Evolutionary conservation across 2,797 vertebrate genomes (phyloP), one percentile per base, ranked within the genome.

Genomic region (Selene dorsalis): DNA sequence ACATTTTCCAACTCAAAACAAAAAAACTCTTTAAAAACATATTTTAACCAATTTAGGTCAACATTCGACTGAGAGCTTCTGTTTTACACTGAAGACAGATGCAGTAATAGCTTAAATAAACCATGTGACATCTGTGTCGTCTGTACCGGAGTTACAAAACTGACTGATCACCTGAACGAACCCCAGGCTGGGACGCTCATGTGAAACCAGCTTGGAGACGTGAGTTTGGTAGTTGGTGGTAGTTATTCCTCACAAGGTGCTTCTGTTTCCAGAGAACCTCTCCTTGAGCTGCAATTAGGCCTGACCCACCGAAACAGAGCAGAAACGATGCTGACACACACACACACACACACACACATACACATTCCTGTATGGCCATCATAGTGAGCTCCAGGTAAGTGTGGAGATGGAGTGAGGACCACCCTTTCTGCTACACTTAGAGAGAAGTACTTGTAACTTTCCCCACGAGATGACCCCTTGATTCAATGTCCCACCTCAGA

Each of bases 211-310:
- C 17, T 52, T 18, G 6, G 48, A 5, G 28, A 64, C 55, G 69
- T 41, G 55, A 63, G 48, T 18, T n/a, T 38, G 76, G 52, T 45
- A n/a, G n/a, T 87, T 73, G 72, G 60, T 67, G 79, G 58, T 69
- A 66, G 55, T 71, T 80, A 83, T 83, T 89, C 75, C 81, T 80
- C 77, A 67, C 61, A 52, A 59, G 62, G 82, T 77, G 47, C 32
- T 70, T 80, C 52, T 41, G 79, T 75, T 81, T 79, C 78, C 59
- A 73, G 47, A 85, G 80, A 83, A 75, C 41, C 47, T 87, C 75
- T 88, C 73, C 65, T 77, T 82, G 70, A 88, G 85, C 72, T 74
- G 83, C 83, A 91, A 92, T 92, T 88, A 89, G 68, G 52, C 78
- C 70, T 79, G 82, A 87, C 82, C 84, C 73, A 72, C 56, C 76